These are phyloP conservation scores for Ceratothoa steindachneri DNA, from an alignment of 2,888 invertebrate genomes.

Conservation along the genomic window DNA sequence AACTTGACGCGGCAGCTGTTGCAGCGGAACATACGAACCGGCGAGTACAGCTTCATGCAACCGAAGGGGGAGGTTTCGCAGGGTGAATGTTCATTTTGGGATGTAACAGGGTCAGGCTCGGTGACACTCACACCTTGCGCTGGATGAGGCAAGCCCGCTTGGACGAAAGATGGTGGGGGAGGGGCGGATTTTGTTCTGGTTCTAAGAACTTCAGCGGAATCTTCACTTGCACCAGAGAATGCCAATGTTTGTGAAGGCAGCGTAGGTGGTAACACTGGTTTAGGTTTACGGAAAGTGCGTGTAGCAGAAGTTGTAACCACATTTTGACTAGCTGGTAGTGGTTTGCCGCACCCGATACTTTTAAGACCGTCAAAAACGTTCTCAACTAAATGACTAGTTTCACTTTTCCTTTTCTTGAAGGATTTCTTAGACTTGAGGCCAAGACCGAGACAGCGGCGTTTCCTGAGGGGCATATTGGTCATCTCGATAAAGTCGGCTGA, in stretches of 20 bases:
- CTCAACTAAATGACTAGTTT: constrained; percentile 27
- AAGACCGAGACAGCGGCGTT: constrained; percentile 34
- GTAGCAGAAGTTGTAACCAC: constrained; percentile 24
- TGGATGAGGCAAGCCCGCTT: no score
- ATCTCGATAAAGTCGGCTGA: constrained; percentile 40
- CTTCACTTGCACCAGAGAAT: not conserved
- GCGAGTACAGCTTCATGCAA: constrained; percentile 40
- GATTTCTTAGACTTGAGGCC: constrained; percentile 36
- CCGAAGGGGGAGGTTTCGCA: constrained; percentile 25
- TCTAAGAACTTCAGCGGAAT: not conserved
- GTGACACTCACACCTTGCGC: no score
- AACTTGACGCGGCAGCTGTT: constrained; percentile 41
- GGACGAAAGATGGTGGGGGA: no score
- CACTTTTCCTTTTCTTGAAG: constrained; percentile 40
- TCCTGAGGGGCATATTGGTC: constrained; percentile 27
- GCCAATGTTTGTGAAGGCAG: constrained; percentile 12
- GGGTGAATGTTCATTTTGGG: not conserved
- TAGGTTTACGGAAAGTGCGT: constrained; percentile 35
- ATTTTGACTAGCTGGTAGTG: constrained; percentile 5
- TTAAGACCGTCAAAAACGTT: constrained; percentile 18
- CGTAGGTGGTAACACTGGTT: constrained; percentile 35
- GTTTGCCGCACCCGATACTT: constrained; percentile 21
- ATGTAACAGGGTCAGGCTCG: no score
- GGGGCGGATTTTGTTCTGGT: not conserved
- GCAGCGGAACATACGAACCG: constrained; percentile 45